Percentiles rank a stretch among this genome's conserved stretches.
These are phyloP conservation scores for Odocoileus virginianus DNA, from an alignment of 2,113 vertebrate genomes.

Conservation along the genomic window DNA sequence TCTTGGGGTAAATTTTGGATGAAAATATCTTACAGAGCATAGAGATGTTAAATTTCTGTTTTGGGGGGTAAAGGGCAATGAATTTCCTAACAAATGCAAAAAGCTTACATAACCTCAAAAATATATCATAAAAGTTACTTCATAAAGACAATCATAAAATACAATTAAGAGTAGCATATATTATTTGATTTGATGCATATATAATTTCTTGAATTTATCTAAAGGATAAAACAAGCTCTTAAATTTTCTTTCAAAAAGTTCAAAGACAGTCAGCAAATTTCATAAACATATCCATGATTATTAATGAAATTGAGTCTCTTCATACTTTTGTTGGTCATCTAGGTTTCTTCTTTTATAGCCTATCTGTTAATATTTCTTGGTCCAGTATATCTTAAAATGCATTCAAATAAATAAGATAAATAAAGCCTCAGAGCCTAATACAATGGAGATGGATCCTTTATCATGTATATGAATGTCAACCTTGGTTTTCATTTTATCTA, in stretches of 20 bases:
- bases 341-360: not conserved
- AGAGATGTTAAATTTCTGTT: not conserved
- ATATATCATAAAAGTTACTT: not conserved
- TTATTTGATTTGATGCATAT: not conserved
- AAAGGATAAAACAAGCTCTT: not conserved
- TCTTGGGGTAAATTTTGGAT: not conserved
- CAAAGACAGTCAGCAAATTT: not conserved
- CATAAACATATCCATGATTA: not conserved
- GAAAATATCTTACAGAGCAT: not conserved
- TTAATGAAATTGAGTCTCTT: not conserved
- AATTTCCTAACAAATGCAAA: not conserved
- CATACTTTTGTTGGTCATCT: not conserved
- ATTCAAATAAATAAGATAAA: not conserved
- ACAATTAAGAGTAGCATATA: not conserved
- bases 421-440: not conserved
- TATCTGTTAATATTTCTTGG: not conserved
- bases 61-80: not conserved
- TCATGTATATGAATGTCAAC: not conserved
- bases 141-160: not conserved
- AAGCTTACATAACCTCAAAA: not conserved
- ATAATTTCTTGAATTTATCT: not conserved
- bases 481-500: not conserved
- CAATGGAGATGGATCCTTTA: not conserved
- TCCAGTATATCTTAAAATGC: not conserved
- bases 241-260: slow-evolving; percentile 14